Conservation (phyloP, 2,113 vertebrate species). For the Syngnathus floridae region DNA sequence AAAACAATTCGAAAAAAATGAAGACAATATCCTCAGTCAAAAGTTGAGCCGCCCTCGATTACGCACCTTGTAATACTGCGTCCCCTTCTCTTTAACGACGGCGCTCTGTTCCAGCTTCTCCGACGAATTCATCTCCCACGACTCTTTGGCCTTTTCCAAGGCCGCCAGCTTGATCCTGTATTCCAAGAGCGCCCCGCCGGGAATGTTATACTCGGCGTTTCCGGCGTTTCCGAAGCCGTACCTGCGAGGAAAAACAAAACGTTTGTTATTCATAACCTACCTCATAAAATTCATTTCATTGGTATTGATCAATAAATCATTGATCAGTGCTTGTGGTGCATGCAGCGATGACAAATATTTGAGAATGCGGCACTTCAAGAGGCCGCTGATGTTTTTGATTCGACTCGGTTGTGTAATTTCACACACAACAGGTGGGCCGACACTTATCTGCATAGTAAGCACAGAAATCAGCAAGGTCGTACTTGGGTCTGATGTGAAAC, state of each 20-base stretch:
- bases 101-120: slow-evolving; percentile 91
- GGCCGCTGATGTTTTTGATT: no score
- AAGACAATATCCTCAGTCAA: background rate
- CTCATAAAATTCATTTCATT: background rate
- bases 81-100: slow-evolving; percentile 93
- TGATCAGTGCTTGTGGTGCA: no score
- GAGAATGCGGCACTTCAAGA: no score
- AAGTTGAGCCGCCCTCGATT: background rate
- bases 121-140: slow-evolving; percentile 90
- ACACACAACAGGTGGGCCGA: no score
- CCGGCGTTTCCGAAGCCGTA: slow-evolving; percentile 85
- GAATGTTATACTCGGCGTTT: slow-evolving; percentile 80
- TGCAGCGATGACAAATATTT: no score
- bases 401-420: no score
- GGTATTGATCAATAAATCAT: no score
- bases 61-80: slow-evolving; percentile 91
- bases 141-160: slow-evolving; percentile 97
- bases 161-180: slow-evolving; percentile 85
- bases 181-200: slow-evolving; percentile 77
- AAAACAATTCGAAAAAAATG: slow-evolving; percentile 3
- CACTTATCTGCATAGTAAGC: no score
- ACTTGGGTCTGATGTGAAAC: slow-evolving; percentile 86
- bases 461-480: slow-evolving; percentile 30
- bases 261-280: background rate
- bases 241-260: slow-evolving; percentile 53